Base-by-base conservation (phyloP, 2,113 vertebrate genomes). In the Polyodon spathula region DNA sequence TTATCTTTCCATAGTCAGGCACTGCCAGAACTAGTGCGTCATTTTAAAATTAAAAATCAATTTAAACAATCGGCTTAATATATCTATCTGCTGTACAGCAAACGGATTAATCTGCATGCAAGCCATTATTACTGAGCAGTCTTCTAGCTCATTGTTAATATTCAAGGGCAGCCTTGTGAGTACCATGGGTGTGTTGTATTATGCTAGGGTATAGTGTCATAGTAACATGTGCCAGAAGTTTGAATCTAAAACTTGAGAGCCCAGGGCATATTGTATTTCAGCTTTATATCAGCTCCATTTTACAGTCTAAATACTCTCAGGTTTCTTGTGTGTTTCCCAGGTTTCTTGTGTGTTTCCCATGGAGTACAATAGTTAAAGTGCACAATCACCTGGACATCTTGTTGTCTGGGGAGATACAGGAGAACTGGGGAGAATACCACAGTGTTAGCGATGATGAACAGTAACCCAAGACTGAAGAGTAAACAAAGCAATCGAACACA, bases 281-380 rank as follows among this genome's bases (percentile, higher is more conserved):
- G 6, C 37, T 53, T 61, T 54, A 40, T 52, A 4, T 14, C 11
- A 14, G 48, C 2, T 11, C 9, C 14, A 8, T 6, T 52, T 53
- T 17, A 14, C 42, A 15, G 14, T 11, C 48, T 17, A 8, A 12
- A 6, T 39, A 10, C 59, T 42, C 43, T 41, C 43, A 42, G 27
- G 41, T 42, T 17, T 16, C 56, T 12, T n/a, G 12, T 8, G 27
- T 8, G 8, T 41, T 58, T 58, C 15, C 56, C 4, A 2, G 5
- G 56, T 15, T 17, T 16, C 56, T 12, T n/a, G 12, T 8, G 27
- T 8, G 8, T 41, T 58, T 58, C 56, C 56, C 56, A 58, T 41
- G 15, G 39, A 53, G 9, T 50, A 17, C 50, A 40, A 53, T 15
- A 38, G 8, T 4, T 12, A 14, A 6, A 40, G 38, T 27, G 27